Base-by-base conservation (phyloP, 2,797 vertebrate genomes). In the Mastacembelus armatus region DNA sequence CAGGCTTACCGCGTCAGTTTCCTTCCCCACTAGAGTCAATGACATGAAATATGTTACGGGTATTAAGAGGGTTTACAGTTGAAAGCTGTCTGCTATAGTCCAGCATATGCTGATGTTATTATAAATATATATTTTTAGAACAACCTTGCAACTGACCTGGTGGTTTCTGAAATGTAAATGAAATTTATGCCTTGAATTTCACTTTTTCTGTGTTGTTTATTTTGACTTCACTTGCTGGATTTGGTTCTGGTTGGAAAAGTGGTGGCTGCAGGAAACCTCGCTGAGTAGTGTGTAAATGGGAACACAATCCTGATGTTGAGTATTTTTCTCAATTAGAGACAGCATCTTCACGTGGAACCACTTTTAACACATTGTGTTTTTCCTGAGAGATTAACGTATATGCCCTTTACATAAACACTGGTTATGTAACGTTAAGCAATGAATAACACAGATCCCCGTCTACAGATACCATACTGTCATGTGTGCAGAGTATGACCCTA, bases 101-200 rank as follows among this genome's bases (percentile, higher is more conserved):
- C 50, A 64, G 65, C 80, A 74, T 83, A 84, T 84, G 84, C 81
- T 90, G 79, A 83, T 83, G 57, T 74, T 69, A 91, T 90, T 85
- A 84, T 80, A 59, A 79, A 82, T 78, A 84, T 57, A 74, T 81
- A 87, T 60, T 83, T 89, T 89, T 78, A 76, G 51, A 79, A 83
- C 82, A 79, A 74, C 83, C 81, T 86, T 80, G 74, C 82, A 78
- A 70, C 67, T 85, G 77, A 86, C 80, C 70, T 85, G 60, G 48
- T 60, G 39, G 55, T 81, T 85, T 87, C 43, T 58, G 68, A 83
- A 83, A 77, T 76, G 75, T 77, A 85, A 87, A 86, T 85, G 40
- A 84, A 71, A 54, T 59, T 66, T 38, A 68, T 80, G 55, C 35
- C 52, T 77, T 79, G 60, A 78, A 79, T 68, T 81, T 67, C 32